Base-by-base conservation (phyloP, 2,888 invertebrate species). In the Plutella xylostella region DNA sequence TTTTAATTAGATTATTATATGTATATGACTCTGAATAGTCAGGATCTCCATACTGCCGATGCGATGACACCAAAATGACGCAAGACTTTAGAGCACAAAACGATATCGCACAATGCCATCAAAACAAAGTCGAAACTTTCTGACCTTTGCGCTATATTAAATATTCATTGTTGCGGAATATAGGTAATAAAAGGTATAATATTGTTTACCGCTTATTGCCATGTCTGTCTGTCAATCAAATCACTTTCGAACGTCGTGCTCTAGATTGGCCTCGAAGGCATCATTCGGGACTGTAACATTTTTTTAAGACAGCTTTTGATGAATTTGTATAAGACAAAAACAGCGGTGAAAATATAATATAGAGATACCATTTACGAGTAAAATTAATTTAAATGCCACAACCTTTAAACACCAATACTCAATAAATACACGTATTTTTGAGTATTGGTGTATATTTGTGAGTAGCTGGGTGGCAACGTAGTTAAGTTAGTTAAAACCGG, bases 141-240 rank as follows among this genome's bases (percentile, higher is more conserved):
- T 65, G 72, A 76, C 80, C 79, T 79, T 80, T 79, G 70, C 54
- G 55, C 61, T 55, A 63, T 53, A 68, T 72, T 66, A 68, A 67
- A 71, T 68, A 72, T 72, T 68, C 65, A 63, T 50, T 55, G 60
- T 72, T 71, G 70, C 70, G 62, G 60, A 67, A 68, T 75, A 75
- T 60, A 63, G 74, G 74, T 76, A 74, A 71, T 72, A 64, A 52
- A 58, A 58, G 17, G n/a, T 45, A 43, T 12, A 31, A 71, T 37
- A 72, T 76, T 76, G 75, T 75, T 79, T 70, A 74, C 67, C 64
- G 61, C 60, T 69, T 66, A 71, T 70, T 71, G 61, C 62, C 59
- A 58, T 67, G 70, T 65, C 65, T 66, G 69, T 65, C 66, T 79
- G 82, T 80, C 82, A 78, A 76, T 82, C 80, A 78, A 68, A 57